Base-by-base conservation (phyloP, 2,797 vertebrate genomes). In the Gymnodraco acuticeps region DNA sequence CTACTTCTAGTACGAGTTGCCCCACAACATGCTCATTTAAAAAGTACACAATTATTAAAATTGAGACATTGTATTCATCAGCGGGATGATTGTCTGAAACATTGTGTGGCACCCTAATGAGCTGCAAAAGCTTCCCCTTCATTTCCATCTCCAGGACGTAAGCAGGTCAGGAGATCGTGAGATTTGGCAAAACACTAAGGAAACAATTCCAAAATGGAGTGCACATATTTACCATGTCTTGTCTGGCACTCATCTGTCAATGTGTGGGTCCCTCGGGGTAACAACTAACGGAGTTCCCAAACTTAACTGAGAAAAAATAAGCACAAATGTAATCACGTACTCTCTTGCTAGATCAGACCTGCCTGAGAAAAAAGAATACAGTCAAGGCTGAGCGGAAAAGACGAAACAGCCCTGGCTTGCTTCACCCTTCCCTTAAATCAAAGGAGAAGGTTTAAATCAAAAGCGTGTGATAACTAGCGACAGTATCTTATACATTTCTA, bases 171-270 rank as follows among this genome's bases (percentile, higher is more conserved):
- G 53, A 65, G 85, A 72, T 80, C 68, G 73, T 89, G 87, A 85
- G 84, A 91, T 68, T 79, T 89, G 88, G 88, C 84, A 64, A 10
- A 31, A 62, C 71, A 88, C 80, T 73, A 75, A 83, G 73, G 70
- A 85, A 79, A 79, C 47, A 16, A 50, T 70, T 82, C 77, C 56
- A 81, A 87, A 85, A 72, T 9, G 60, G 78, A 81, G 70, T 9
- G 46, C 60, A 64, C 79, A 75, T 82, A 80, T 55, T 80, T 87
- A 76, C 67, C 43, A 81, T 64, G 74, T 82, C 81, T 88, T 74
- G 62, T 77, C 71, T 85, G 71, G 70, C 58, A 63, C 63, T 70
- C 75, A 11, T 78, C 68, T 69, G 77, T 73, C 70, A 68, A 82
- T 84, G 73, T 75, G 60, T n/a, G 1, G 9, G 50, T 80, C 88